These are phyloP conservation scores for Drosophila infuscata DNA, from an alignment of 2,888 invertebrate species.

Conservation along the genomic window DNA sequence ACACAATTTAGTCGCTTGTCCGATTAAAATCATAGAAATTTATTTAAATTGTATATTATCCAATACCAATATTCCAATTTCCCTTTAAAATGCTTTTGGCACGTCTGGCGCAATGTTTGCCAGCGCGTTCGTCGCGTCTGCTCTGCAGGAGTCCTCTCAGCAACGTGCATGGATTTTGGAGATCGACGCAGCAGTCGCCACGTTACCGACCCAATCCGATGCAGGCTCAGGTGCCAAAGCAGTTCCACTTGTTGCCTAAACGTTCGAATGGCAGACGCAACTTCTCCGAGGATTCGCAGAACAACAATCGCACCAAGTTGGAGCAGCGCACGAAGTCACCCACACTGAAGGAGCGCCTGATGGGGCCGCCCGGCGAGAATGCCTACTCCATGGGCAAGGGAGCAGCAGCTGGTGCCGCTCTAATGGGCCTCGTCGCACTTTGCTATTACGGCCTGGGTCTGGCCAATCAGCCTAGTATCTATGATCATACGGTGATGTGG, in stretches of 20 bases:
- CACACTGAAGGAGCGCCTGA: conserved; percentile 88
- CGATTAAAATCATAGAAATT: conserved; percentile 7
- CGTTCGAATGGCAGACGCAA: conserved; percentile 24
- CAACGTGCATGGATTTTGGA: conserved; percentile 30
- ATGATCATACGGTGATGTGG: conserved; percentile 96
- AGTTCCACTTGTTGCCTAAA: conserved; percentile 17
- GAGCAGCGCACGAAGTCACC: conserved; percentile 85
- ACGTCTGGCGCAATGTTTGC: conserved; percentile 46
- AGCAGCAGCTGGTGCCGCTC: conserved; percentile 95
- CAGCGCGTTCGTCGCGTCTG: conserved; percentile 36
- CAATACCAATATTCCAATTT: not conserved
- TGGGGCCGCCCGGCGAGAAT: conserved; percentile 92
- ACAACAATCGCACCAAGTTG: conserved; percentile 54
- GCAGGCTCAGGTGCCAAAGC: not conserved
- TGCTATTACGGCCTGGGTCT: conserved; percentile 98
- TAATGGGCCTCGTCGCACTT: conserved; percentile 94
- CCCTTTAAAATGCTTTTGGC: conserved; percentile 54
- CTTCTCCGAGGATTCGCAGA: conserved; percentile 32
- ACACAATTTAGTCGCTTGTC: not conserved
- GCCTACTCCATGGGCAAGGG: conserved; percentile 95
- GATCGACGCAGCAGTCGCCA: conserved; percentile 26
- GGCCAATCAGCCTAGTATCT: conserved; percentile 90
- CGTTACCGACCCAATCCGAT: not conserved
- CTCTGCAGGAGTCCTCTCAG: conserved; percentile 13
- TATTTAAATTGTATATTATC: not conserved